Evolutionary conservation across 2,113 vertebrate genomes (phyloP).

Genomic region (Chionodraco myersi): DNA sequence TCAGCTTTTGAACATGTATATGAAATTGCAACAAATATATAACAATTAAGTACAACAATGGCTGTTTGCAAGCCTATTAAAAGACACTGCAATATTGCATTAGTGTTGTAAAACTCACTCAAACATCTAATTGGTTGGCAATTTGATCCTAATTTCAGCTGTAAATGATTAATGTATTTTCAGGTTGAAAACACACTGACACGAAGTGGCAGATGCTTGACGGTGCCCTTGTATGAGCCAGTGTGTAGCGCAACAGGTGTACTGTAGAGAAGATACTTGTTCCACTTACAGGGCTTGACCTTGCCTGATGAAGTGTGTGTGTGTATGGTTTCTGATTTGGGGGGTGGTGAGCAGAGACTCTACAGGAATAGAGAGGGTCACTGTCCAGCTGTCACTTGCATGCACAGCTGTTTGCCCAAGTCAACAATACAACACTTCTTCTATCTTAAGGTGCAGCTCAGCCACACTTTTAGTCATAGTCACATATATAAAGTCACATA

Average conservation of each 20-base stretch:
- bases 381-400: constrained; percentile 66
- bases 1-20: not conserved
- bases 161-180: constrained; percentile 20
- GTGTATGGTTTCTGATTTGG: not conserved
- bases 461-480: not conserved
- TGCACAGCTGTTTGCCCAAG: constrained; percentile 52
- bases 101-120: not conserved
- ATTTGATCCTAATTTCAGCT: not conserved
- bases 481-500: no score
- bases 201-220: constrained; percentile 40
- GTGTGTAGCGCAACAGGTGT: constrained; percentile 72
- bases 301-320: constrained; percentile 22
- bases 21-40: not conserved
- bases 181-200: not conserved
- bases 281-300: constrained; percentile 58
- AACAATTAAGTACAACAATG: not conserved
- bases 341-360: not conserved
- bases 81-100: not conserved
- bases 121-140: not conserved
- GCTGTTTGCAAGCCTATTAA: not conserved
- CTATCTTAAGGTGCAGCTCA: constrained; percentile 18
- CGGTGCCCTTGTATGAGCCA: constrained; percentile 15
- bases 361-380: constrained; percentile 60
- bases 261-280: constrained; percentile 58
- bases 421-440: constrained; percentile 29